phyloP scores from a whole-genome alignment of 2,113 vertebrate genomes.

The Ictalurus furcatus region DNA sequence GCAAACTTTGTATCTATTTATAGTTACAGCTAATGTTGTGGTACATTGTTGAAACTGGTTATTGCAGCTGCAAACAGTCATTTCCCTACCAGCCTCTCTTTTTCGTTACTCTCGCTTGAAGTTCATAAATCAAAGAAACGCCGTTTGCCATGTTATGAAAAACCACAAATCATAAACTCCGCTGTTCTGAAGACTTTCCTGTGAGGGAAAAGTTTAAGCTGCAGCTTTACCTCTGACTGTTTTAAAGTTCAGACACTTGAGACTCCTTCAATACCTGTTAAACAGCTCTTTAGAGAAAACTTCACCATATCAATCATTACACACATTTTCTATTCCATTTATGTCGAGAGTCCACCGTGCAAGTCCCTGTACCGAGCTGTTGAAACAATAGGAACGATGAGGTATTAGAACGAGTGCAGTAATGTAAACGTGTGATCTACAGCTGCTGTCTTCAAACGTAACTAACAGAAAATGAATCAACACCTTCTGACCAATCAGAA shows the following conservation, averaged over 20 bases:
- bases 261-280: neutral
- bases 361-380: neutral
- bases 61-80: neutral
- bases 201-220: neutral
- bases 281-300: neutral
- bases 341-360: accelerated
- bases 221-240: neutral
- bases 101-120: neutral
- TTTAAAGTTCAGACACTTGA: neutral
- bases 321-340: neutral
- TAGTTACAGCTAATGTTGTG: neutral
- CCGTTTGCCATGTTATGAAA: neutral
- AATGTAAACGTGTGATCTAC: neutral
- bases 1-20: neutral
- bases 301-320: neutral
- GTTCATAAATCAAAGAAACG: too few relatives aligned
- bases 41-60: neutral
- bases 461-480: neutral
- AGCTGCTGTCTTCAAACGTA: neutral
- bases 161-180: neutral
- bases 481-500: neutral
- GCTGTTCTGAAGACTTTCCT: neutral
- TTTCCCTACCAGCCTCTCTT: neutral
- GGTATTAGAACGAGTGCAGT: neutral
- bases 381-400: neutral